Evolutionary conservation across 2,888 invertebrate genomes (phyloP), one percentile per base, ranked within the genome.

Genomic region (Morpho achilles): DNA sequence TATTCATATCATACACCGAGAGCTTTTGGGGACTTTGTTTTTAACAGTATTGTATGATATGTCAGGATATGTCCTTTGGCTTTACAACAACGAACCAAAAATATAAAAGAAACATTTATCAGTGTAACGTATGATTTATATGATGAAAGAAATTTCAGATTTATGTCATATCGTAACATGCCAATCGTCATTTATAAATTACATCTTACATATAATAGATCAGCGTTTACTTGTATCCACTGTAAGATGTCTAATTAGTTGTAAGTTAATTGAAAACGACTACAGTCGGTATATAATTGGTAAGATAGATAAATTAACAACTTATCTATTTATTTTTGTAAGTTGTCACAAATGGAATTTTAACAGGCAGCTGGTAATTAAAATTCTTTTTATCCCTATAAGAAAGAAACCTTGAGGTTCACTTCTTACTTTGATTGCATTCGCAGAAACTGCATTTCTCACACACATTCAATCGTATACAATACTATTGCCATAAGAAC

Each of bases 71-170:
- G 3, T 32, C 3, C 5, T 32, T 32, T 5, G 5, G 32, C 32
- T 5, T 32, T 32, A 32, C 3, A 32, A 32, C 32, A 32, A 32
- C 5, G 32, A 32, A 32, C 16, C 46, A 41, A 50, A 23, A 3
- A n/a, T 23, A 44, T n/a, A 51, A 42, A 48, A 16, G 41, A 51
- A 22, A 22, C 39, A 46, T 23, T 46, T 42, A 56, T 56, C 7
- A 54, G 23, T 32, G 50, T 56, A 51, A 42, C 51, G 42, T 56
- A 56, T 46, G 51, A 56, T 41, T 9, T n/a, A 43, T 10, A 52
- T 57, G 57, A 57, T 57, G 57, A 57, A 56, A 57, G 10, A 16
- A 32, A 4, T 22, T 48, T 16, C 43, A 32, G 41, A 51, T 10
- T 42, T 46, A 45, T 41, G 56, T 50, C 56, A 56, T 47, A 32